A percentile compares a stretch with the other conserved stretches of the same genome.
phyloP scores from a whole-genome alignment of 2,888 invertebrate genomes.

The Amaurobius ferox region DNA sequence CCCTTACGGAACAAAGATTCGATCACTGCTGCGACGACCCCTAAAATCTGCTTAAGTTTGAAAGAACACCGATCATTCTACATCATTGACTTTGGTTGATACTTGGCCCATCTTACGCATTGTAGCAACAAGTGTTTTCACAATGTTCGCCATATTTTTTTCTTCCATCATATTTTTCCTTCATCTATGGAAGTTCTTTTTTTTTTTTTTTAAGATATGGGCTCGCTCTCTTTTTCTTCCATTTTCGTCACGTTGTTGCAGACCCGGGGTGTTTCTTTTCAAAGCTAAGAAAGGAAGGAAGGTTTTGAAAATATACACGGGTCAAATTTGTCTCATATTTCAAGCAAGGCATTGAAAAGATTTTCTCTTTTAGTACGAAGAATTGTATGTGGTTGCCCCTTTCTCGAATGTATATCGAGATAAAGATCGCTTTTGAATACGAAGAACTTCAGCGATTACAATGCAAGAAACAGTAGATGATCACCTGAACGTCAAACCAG shows the following conservation, averaged over 20 bases:
- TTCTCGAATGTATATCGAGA: not conserved
- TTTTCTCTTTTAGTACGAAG: not conserved
- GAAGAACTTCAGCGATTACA: not conserved
- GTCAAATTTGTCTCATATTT: slow-evolving; percentile 67
- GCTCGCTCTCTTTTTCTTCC: slow-evolving; percentile 6
- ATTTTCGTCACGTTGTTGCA: slow-evolving; percentile 5
- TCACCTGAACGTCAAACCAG: not conserved
- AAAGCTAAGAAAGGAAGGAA: not conserved
- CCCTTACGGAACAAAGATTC: not conserved
- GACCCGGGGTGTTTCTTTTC: slow-evolving; percentile 10
- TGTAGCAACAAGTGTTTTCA: slow-evolving; percentile 50
- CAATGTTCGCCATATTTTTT: slow-evolving; percentile 24
- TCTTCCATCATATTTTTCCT: slow-evolving; percentile 22
- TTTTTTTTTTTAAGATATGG: not conserved
- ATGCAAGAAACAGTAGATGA: slow-evolving; percentile 1
- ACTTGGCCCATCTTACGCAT: slow-evolving; percentile 39
- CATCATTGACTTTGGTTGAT: slow-evolving; percentile 71
- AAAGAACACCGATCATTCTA: slow-evolving; percentile 69
- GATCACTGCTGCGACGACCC: slow-evolving; percentile 17
- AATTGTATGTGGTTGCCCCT: not conserved
- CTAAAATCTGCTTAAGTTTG: slow-evolving; percentile 32
- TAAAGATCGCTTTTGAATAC: not conserved
- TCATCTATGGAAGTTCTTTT: slow-evolving; percentile 15
- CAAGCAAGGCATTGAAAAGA: slow-evolving; percentile 4
- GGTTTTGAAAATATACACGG: slow-evolving; percentile 39